A percentile compares a stretch with the other conserved stretches of the same genome.
These are phyloP conservation scores for Ypsolopha scabrella DNA, from an alignment of 2,888 invertebrate species.

Conservation along the genomic window DNA sequence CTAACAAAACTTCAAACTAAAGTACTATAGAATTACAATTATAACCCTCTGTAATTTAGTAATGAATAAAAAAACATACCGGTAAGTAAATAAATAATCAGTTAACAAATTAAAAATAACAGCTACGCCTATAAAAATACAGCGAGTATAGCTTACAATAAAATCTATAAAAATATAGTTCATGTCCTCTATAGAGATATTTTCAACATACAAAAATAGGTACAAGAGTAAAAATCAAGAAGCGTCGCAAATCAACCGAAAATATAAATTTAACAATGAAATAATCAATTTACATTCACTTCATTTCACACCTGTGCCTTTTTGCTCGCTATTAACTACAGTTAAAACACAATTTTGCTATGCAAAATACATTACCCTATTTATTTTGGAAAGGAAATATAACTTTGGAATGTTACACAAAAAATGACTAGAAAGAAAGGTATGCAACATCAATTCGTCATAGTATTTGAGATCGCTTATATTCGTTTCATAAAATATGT, in stretches of 20 bases:
- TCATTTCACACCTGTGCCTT: slow-evolving; percentile 36
- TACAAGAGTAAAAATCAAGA: slow-evolving; percentile 35
- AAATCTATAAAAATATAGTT: slow-evolving; percentile 63
- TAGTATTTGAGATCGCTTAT: slow-evolving; percentile 1
- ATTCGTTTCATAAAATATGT: background rate
- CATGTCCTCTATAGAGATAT: slow-evolving; percentile 57
- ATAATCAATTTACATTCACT: slow-evolving; percentile 27
- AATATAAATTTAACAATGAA: slow-evolving; percentile 11
- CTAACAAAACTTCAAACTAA: background rate
- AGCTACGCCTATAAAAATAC: slow-evolving; percentile 63
- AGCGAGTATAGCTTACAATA: slow-evolving; percentile 46
- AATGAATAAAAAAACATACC: too few relatives aligned
- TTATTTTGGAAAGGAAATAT: background rate
- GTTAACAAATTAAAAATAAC: slow-evolving; percentile 27
- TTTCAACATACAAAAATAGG: slow-evolving; percentile 45
- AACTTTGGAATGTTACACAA: slow-evolving; percentile 62
- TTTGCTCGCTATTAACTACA: slow-evolving; percentile 42
- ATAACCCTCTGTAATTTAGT: too few relatives aligned
- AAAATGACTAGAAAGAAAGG: slow-evolving; percentile 51
- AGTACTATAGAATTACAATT: too few relatives aligned
- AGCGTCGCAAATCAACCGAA: slow-evolving; percentile 28
- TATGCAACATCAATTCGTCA: background rate
- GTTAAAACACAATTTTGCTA: slow-evolving; percentile 59
- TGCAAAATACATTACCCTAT: slow-evolving; percentile 56
- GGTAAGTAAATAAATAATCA: too few relatives aligned